These are phyloP conservation scores for Dinoponera quadriceps DNA, from an alignment of 1,140 invertebrate species.

Conservation along the genomic window DNA sequence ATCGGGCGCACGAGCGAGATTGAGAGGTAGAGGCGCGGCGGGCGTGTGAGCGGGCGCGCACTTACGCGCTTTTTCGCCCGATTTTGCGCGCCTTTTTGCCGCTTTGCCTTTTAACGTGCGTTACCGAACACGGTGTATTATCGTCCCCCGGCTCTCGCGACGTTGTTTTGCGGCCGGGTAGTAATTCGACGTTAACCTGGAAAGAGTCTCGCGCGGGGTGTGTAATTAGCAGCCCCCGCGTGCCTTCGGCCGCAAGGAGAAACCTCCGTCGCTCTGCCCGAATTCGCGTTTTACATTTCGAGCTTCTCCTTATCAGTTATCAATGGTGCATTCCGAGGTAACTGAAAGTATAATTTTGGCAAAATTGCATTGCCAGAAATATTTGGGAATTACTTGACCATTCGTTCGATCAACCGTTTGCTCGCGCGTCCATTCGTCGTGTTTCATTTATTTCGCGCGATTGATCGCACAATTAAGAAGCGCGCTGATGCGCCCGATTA, in stretches of 20 bases:
- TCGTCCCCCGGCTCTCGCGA: not conserved
- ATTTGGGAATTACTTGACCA: too few species aligned
- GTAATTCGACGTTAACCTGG: constrained; percentile 7
- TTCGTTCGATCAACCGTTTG: too few species aligned
- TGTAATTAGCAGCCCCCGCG: not conserved
- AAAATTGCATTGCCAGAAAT: too few species aligned
- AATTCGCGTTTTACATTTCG: not conserved
- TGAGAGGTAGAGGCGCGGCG: constrained; percentile 29
- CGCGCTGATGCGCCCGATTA: too few species aligned
- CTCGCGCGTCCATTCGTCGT: too few species aligned
- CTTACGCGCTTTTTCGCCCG: constrained; percentile 24
- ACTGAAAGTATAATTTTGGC: too few species aligned
- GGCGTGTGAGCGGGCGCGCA: constrained; percentile 17
- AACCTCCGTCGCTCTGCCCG: not conserved
- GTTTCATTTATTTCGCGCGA: too few species aligned
- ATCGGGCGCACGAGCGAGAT: constrained; percentile 39
- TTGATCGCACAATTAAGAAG: too few species aligned
- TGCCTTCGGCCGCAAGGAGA: not conserved
- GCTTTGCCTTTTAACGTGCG: constrained; percentile 13
- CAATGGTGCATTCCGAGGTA: too few species aligned
- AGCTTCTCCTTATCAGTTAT: not conserved
- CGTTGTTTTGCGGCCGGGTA: not conserved
- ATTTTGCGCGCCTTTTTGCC: constrained; percentile 31
- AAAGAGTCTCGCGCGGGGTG: not conserved
- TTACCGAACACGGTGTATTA: constrained; percentile 11